A percentile compares a stretch with the other conserved stretches of the same genome.
phyloP scores from a whole-genome alignment of 2,888 invertebrate species.

The Drosophila ustulata region DNA sequence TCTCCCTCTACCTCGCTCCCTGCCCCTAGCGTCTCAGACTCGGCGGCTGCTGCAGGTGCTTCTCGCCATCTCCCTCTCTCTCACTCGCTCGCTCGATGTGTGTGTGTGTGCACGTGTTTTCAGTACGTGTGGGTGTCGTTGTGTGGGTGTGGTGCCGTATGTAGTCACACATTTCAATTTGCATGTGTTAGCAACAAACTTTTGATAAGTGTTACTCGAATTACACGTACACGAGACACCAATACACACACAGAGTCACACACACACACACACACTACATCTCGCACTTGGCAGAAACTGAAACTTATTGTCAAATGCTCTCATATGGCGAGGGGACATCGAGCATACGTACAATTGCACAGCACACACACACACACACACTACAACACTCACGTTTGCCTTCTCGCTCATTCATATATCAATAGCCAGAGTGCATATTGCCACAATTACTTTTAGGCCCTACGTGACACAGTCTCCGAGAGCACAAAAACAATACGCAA shows the following conservation, averaged over 20 bases:
- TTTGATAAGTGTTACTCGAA: constrained; percentile 78
- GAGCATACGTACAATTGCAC: constrained; percentile 2
- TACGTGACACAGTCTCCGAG: constrained; percentile 42
- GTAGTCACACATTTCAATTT: constrained; percentile 79
- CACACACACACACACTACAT: constrained; percentile 1
- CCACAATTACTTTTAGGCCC: constrained; percentile 54
- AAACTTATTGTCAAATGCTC: constrained; percentile 76
- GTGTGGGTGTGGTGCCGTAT: constrained; percentile 26
- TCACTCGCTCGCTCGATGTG: constrained; percentile 9
- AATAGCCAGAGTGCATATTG: constrained; percentile 59
- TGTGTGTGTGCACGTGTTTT: constrained; percentile 44
- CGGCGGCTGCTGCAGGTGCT: constrained; percentile 26
- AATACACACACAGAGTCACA: constrained; percentile 19
- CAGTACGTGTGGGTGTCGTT: constrained; percentile 52
- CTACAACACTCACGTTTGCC: background rate
- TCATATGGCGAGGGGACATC: constrained; percentile 16
- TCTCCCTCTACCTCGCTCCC: background rate
- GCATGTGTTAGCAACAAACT: constrained; percentile 80
- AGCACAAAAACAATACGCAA: constrained; percentile 1
- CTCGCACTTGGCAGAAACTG: constrained; percentile 52
- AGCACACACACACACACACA: constrained; percentile 8
- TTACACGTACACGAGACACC: constrained; percentile 55
- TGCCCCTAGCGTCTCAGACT: constrained; percentile 1
- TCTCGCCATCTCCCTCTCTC: constrained; percentile 1
- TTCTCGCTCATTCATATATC: constrained; percentile 32